These are phyloP conservation scores for Fulmarus glacialis DNA, from an alignment of 2,113 vertebrate species.

Conservation along the genomic window DNA sequence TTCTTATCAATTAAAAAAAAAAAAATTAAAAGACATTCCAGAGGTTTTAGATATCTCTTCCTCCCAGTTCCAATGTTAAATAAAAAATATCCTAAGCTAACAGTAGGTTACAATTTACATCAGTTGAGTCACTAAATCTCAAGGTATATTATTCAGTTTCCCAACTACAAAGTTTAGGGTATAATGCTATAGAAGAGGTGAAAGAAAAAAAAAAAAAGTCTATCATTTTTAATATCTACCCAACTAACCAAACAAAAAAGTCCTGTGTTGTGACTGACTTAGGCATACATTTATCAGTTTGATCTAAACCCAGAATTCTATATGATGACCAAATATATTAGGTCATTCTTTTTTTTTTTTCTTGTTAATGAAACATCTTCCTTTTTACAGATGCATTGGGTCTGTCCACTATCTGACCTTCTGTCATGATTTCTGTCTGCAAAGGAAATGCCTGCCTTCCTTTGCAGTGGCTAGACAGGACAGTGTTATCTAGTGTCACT, in stretches of 20 bases:
- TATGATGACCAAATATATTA: neutral
- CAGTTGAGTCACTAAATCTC: neutral
- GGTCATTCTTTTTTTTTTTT: neutral
- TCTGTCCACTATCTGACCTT: conserved; percentile 74
- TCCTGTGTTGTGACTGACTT: neutral
- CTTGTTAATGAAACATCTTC: neutral
- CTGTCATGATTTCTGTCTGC: conserved; percentile 70
- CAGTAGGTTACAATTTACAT: neutral
- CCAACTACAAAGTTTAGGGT: neutral
- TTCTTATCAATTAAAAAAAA: neutral
- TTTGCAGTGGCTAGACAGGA: conserved; percentile 68
- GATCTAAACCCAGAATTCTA: neutral
- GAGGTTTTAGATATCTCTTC: neutral
- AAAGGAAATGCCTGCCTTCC: conserved; percentile 74
- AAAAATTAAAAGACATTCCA: neutral
- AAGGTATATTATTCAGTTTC: neutral
- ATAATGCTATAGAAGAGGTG: neutral
- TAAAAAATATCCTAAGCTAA: neutral
- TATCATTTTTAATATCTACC: neutral
- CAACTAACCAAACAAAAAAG: neutral
- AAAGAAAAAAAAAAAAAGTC: neutral
- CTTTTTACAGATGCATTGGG: conserved; percentile 57
- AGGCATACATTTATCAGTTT: neutral
- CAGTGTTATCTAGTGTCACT: conserved; percentile 71
- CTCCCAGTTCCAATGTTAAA: neutral